Evolutionary conservation across 2,888 invertebrate species (phyloP).

Genomic region (Phengaris alcon): DNA sequence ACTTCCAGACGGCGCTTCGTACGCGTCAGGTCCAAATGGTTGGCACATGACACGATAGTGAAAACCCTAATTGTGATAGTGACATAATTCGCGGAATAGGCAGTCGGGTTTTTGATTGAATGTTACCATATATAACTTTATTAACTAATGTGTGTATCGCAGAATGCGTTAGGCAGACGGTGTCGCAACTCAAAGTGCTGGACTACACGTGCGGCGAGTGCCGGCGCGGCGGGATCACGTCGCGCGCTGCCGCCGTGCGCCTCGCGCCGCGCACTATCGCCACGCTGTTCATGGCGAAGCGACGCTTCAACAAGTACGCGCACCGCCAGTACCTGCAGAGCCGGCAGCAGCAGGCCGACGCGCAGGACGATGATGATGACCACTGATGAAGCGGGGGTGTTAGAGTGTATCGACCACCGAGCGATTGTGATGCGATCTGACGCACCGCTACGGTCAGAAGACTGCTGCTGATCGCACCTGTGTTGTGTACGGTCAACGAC

Average conservation of each 20-base stretch:
- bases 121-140: no score
- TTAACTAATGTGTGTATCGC: conserved; percentile 36
- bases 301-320: conserved; percentile 77
- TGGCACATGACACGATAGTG: no score
- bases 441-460: no score
- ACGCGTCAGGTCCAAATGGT: no score
- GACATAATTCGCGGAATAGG: no score
- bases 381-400: conserved; percentile 35
- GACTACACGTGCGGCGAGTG: conserved; percentile 76
- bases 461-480: conserved; percentile 24
- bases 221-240: conserved; percentile 74
- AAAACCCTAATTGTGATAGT: no score
- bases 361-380: conserved; percentile 27
- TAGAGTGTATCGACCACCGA: not conserved
- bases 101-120: no score
- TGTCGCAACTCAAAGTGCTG: conserved; percentile 62
- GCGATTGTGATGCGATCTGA: conserved; percentile 26
- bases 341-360: conserved; percentile 40
- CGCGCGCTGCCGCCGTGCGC: conserved; percentile 72
- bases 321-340: conserved; percentile 70
- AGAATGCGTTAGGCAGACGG: conserved; percentile 75
- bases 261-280: conserved; percentile 74
- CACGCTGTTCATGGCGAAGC: conserved; percentile 77
- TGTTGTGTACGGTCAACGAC: conserved; percentile 36
- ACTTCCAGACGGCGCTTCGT: no score